Percentiles rank a stretch among this genome's conserved stretches.
phyloP scores from a whole-genome alignment of 2,888 invertebrate species.

The Alitta virens region DNA sequence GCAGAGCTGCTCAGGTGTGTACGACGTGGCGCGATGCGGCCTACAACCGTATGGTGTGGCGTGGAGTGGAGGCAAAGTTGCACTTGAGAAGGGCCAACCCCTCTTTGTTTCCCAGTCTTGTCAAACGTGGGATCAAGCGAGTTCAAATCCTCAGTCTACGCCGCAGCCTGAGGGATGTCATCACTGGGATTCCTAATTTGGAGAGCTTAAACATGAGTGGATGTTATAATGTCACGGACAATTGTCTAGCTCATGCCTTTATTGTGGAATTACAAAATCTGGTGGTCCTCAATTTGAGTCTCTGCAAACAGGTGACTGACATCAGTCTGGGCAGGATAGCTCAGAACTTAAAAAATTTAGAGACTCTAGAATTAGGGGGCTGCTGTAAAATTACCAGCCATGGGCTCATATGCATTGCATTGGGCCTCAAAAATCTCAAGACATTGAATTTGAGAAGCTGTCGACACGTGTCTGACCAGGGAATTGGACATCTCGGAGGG shows the following conservation, averaged over 20 bases:
- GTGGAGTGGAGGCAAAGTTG: conserved; percentile 86
- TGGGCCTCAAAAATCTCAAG: conserved; percentile 81
- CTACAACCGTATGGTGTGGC: conserved; percentile 89
- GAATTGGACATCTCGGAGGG: conserved; percentile 82
- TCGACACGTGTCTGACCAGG: conserved; percentile 87
- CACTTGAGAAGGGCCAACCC: conserved; percentile 79
- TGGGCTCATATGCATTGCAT: conserved; percentile 80
- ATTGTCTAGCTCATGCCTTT: conserved; percentile 80
- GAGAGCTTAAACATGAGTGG: conserved; percentile 87
- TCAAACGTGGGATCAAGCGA: conserved; percentile 81
- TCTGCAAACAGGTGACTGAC: conserved; percentile 95
- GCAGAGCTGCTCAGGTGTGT: conserved; percentile 82
- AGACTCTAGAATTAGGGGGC: conserved; percentile 84
- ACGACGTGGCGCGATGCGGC: conserved; percentile 86
- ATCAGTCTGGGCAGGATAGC: conserved; percentile 81
- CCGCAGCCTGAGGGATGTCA: conserved; percentile 79
- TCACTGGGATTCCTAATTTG: conserved; percentile 79
- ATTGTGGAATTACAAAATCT: conserved; percentile 72
- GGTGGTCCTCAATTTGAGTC: conserved; percentile 78
- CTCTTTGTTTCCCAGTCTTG: conserved; percentile 80
- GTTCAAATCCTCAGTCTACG: conserved; percentile 85
- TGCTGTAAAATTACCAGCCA: conserved; percentile 89
- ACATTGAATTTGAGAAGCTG: conserved; percentile 86
- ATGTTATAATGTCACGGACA: conserved; percentile 89
- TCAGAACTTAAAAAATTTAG: conserved; percentile 77